Evolutionary conservation across 2,797 vertebrate genomes (phyloP).

Genomic region (Prunella strophiata): DNA sequence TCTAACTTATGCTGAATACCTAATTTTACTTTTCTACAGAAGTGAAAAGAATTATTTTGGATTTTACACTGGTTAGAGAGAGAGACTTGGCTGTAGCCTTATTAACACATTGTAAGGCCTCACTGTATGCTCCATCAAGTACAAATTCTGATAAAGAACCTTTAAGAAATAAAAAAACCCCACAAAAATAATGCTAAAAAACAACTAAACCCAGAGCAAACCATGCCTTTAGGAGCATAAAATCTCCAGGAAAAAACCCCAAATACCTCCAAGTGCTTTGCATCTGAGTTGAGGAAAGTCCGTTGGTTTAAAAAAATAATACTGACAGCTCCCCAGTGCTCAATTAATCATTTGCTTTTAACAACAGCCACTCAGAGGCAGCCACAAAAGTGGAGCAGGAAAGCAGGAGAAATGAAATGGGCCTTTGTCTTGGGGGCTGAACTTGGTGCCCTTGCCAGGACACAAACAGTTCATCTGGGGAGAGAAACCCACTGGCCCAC

Average conservation of each 20-base stretch:
- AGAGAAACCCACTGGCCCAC: constrained; percentile 69
- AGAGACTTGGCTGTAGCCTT: not conserved
- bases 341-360: constrained; percentile 56
- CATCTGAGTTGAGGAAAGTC: not conserved
- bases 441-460: constrained; percentile 24
- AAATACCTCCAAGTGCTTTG: not conserved
- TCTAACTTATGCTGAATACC: not conserved
- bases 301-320: not conserved
- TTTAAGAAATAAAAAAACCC: too few relatives aligned
- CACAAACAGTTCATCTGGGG: constrained; percentile 46
- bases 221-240: not conserved
- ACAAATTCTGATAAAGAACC: not conserved
- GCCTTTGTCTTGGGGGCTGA: constrained; percentile 54
- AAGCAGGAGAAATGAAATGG: constrained; percentile 48
- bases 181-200: not conserved
- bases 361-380: constrained; percentile 25
- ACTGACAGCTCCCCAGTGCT: constrained; percentile 35
- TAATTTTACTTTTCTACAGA: not conserved
- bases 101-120: not conserved
- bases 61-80: not conserved
- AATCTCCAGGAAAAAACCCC: fast-evolving
- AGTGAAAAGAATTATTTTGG: not conserved
- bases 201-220: not conserved
- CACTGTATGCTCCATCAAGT: not conserved
- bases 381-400: constrained; percentile 21